A percentile compares a stretch with the other conserved stretches of the same genome.
These are phyloP conservation scores for Drosophila ambigua DNA, from an alignment of 1,140 invertebrate species.

Conservation along the genomic window DNA sequence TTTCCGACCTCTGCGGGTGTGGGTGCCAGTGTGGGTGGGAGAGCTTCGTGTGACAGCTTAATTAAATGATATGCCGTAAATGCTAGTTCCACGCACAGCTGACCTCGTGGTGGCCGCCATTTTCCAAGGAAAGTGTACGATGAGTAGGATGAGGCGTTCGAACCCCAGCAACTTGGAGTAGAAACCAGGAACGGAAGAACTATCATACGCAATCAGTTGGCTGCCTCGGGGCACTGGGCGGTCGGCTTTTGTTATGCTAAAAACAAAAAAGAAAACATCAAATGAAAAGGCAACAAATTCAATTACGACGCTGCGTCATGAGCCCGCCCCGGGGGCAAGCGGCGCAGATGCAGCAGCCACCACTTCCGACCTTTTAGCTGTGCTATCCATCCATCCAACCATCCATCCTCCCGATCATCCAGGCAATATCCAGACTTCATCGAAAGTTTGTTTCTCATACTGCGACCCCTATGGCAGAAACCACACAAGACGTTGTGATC, in stretches of 20 bases:
- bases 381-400: neutral
- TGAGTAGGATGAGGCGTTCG: conserved; percentile 9
- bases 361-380: conserved; percentile 46
- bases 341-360: conserved; percentile 48
- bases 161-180: conserved; percentile 17
- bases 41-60: conserved; percentile 68
- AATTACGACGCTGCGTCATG: conserved; percentile 64
- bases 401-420: neutral
- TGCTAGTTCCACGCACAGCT: conserved; percentile 28
- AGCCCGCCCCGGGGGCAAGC: conserved; percentile 41
- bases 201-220: conserved; percentile 54
- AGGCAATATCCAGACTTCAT: conserved; percentile 1
- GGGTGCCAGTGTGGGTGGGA: conserved; percentile 5
- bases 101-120: conserved; percentile 43
- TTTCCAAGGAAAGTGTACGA: conserved; percentile 33
- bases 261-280: conserved; percentile 63
- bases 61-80: conserved; percentile 62
- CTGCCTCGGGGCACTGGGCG: conserved; percentile 41
- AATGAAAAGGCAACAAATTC: conserved; percentile 76
- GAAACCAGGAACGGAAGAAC: conserved; percentile 20
- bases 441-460: conserved; percentile 50
- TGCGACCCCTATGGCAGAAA: conserved; percentile 57
- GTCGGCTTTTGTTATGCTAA: conserved; percentile 68
- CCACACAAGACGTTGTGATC: conserved; percentile 66
- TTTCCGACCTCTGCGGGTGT: conserved; percentile 40